Conservation (phyloP, 2,113 vertebrate species). For the Heptranchias perlo region DNA sequence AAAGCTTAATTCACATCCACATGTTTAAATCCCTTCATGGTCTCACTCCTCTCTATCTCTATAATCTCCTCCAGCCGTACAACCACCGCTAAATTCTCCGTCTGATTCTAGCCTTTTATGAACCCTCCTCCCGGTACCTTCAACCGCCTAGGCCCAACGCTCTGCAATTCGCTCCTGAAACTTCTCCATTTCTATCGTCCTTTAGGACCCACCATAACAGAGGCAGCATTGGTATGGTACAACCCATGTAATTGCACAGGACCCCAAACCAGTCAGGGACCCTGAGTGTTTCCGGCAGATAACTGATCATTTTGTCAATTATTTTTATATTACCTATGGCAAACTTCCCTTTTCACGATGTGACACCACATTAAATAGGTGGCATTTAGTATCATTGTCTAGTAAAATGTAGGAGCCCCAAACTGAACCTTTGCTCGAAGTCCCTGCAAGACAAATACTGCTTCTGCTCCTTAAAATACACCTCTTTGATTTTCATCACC, state of each 20-base stretch:
- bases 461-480: background rate
- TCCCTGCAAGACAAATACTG: background rate
- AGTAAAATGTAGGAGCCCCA: background rate
- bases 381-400: background rate
- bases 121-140: background rate
- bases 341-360: background rate
- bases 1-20: too few relatives aligned
- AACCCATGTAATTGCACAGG: background rate
- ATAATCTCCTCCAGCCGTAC: background rate
- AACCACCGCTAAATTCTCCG: background rate
- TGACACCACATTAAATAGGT: background rate
- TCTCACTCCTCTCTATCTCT: background rate
- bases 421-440: background rate
- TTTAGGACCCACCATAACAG: background rate
- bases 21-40: background rate
- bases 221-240: background rate
- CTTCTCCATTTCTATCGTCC: background rate
- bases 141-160: too few relatives aligned
- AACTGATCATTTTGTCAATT: background rate
- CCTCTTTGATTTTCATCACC: background rate
- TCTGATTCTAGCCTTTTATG: background rate
- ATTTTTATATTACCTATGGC: background rate
- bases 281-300: background rate
- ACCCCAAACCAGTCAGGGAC: background rate
- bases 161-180: too few relatives aligned